Base-by-base conservation (phyloP, 1,140 invertebrate genomes). In the Ostrea edulis region DNA sequence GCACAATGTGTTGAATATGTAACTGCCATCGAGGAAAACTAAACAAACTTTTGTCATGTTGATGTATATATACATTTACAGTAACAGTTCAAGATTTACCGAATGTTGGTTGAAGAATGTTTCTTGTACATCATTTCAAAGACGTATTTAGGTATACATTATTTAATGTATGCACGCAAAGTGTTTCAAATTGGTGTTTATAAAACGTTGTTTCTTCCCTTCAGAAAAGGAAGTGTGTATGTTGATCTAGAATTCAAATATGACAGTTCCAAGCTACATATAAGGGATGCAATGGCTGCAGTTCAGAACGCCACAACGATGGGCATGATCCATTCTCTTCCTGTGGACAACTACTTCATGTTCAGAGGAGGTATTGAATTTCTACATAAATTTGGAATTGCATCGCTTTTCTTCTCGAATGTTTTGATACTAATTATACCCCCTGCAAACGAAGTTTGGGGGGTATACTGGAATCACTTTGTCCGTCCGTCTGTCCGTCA, bases 141-240 rank as follows among this genome's bases (percentile, higher is more conserved):
- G 0, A 20, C 2, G n/a, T n/a, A 20, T 20, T 20, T 14, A 20
- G n/a, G n/a, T 62, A 5, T 44, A 44, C 35, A 44, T 44, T 44
- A 5, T 44, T 5, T 44, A 44, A 44, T 14, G 8, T 62, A 20
- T 62, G 20, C 12, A 62, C 2, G 14, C 7, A 14, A 20, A n/a
- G 7, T 20, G 3, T 5, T 62, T 17, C 0, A 62, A 17, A 62
- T 20, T 17, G 7, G n/a, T 20, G 14, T 20, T 17, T 9, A 5
- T 20, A 62, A 62, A 62, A 17, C 7, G n/a, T 20, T 58, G 17
- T 2, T 62, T 20, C 55, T 62, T 5, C 54, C 12, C 44, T 20
- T 35, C n/a, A 62, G 84, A 51, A 85, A 14, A 35, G 29, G n/a
- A 35, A 77, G 68, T 29, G 68, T 77, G 2, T 77, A 77, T 35